Percentiles rank a stretch among this genome's conserved stretches.
phyloP scores from a whole-genome alignment of 1,140 invertebrate genomes.

The Dendrolimus kikuchii region DNA sequence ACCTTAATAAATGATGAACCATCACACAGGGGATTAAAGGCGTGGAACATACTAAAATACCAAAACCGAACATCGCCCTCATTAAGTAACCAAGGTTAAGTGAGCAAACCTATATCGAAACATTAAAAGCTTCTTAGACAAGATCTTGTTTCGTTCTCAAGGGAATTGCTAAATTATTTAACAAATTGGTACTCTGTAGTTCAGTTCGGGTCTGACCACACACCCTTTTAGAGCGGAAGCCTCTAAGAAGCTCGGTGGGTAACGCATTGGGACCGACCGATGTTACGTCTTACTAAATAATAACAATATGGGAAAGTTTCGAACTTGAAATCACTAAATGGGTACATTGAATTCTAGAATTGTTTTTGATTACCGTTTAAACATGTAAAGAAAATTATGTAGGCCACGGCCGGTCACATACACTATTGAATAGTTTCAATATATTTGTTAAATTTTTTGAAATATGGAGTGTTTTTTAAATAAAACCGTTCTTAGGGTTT shows the following conservation, averaged over 20 bases:
- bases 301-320: slow-evolving; percentile 7
- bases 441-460: too few species aligned
- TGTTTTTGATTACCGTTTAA: too few species aligned
- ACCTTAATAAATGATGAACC: too few species aligned
- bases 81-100: neutral
- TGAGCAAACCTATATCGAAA: slow-evolving; percentile 6
- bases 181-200: slow-evolving; percentile 50
- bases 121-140: slow-evolving; percentile 35
- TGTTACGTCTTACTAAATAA: slow-evolving; percentile 12
- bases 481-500: too few species aligned
- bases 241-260: slow-evolving; percentile 40
- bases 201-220: slow-evolving; percentile 58
- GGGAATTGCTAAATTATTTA: slow-evolving; percentile 54
- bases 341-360: too few species aligned
- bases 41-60: neutral
- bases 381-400: too few species aligned
- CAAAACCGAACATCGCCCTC: slow-evolving; percentile 9
- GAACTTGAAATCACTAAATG: too few species aligned
- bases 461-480: too few species aligned
- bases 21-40: too few species aligned
- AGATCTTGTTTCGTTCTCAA: slow-evolving; percentile 22
- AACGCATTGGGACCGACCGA: slow-evolving; percentile 26
- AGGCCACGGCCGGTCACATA: too few species aligned
- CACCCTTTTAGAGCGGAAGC: slow-evolving; percentile 56
- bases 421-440: too few species aligned